Evolutionary conservation across 2,797 vertebrate genomes (phyloP).

Genomic region (Mareca penelope): DNA sequence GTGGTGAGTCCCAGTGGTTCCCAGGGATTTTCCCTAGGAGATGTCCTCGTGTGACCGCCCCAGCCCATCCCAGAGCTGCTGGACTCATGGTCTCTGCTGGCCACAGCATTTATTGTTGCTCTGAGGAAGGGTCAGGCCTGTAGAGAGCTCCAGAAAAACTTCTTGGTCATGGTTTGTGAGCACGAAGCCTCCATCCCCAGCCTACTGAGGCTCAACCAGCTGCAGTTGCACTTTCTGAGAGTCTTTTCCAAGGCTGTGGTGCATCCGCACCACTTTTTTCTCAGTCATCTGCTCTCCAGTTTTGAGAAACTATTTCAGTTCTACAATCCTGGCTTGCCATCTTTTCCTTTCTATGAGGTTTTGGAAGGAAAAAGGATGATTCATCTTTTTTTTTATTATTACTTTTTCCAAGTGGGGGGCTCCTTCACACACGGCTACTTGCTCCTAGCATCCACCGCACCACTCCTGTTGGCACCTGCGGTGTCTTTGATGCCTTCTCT

Average conservation of each 20-base stretch:
- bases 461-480: not conserved
- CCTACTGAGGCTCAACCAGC: constrained; percentile 26
- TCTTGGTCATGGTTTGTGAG: constrained; percentile 30
- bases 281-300: constrained; percentile 37
- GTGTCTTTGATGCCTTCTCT: not conserved
- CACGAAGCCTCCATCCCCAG: constrained; percentile 19
- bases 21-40: not conserved
- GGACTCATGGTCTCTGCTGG: rapidly evolving
- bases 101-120: not conserved
- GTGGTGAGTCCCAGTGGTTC: not conserved
- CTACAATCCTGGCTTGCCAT: constrained; percentile 18
- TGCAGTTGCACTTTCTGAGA: constrained; percentile 26
- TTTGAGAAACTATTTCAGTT: constrained; percentile 39
- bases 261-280: constrained; percentile 1
- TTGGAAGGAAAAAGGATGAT: not conserved
- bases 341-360: not conserved
- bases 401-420: not conserved
- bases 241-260: constrained; percentile 24
- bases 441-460: not conserved
- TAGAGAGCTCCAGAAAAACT: constrained; percentile 7
- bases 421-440: not conserved
- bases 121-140: not conserved
- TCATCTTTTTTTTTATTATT: not conserved
- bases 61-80: not conserved
- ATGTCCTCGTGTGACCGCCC: not conserved